Conservation (phyloP, 2,113 vertebrate genomes). For the Nothoprocta pentlandii region DNA sequence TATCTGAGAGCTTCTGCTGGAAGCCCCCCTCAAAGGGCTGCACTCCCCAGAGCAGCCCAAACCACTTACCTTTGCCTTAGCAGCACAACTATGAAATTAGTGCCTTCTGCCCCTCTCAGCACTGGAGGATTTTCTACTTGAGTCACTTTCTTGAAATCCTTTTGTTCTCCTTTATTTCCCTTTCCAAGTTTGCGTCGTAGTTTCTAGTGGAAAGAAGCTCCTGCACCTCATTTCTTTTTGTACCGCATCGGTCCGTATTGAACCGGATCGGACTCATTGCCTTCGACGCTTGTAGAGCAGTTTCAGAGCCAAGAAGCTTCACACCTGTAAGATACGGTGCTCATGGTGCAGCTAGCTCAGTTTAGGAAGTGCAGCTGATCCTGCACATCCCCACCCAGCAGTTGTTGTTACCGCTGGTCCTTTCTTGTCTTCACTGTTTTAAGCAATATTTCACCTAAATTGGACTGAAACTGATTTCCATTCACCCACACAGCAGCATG, state of each 20-base stretch:
- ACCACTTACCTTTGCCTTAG: not conserved
- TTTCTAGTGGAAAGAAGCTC: not conserved
- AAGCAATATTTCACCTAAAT: not conserved
- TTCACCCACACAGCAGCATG: not conserved
- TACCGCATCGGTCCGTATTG: rapidly evolving
- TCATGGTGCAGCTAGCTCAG: not conserved
- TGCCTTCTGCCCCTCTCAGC: rapidly evolving
- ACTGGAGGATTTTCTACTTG: not conserved
- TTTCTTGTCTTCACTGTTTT: not conserved
- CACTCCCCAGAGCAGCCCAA: not conserved
- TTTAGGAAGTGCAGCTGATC: not conserved
- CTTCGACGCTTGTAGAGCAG: not conserved
- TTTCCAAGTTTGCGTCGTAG: not conserved
- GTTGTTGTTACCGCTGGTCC: too few relatives aligned
- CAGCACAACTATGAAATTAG: not conserved
- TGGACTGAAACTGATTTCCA: not conserved
- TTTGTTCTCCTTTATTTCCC: not conserved
- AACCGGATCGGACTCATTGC: not conserved
- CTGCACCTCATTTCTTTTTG: rapidly evolving
- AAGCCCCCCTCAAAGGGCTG: not conserved
- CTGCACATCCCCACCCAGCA: not conserved
- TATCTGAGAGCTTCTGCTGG: not conserved
- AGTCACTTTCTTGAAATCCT: not conserved
- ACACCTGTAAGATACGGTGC: not conserved
- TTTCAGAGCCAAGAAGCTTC: not conserved